Base-by-base conservation (phyloP, 1,140 invertebrate genomes). In the Leptinotarsa undecemlineata region DNA sequence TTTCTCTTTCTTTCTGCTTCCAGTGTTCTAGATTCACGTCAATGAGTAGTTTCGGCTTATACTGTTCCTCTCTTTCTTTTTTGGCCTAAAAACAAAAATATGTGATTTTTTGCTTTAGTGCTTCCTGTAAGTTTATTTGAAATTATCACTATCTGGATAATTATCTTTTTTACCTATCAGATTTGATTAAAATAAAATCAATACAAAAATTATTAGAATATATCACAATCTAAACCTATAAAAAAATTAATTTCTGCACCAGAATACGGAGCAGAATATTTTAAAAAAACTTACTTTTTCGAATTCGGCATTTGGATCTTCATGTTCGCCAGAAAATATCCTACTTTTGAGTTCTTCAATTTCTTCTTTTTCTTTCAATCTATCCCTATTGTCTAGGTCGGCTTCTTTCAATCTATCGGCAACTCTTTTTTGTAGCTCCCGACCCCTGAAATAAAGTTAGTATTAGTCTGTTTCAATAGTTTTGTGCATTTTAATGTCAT, bases 371-470 rank as follows among this genome's bases (percentile, higher is more conserved):
- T 99, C 98, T 81, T 93, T 92, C 77, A 92, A 91, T 47, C 96
- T 87, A 87, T 99, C 98, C 78, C 94, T 90, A 13, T 90, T 91
- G 87, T 99, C 98, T 6, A 89, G 88, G 86, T 98, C 96, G 5
- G 95, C 94, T 86, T 99, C 98, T 76, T 96, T 91, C 66, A 97
- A 94, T 75, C 97, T 88, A 81, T 97, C 95, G 63, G 93, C 92
- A 61, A 98, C 86, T n/a, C 97, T 88, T 74, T 94, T 90, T 82
- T 94, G 92, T 64, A 99, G 87, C 83, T 96, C 95, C 85, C 96
- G 92, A 48, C 96, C 95, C 79, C 93, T 94, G 82, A 42, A 85
- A 84, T 42, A 8, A 2, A 42, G 33, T 42, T 42, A 42, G 8
- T 42, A 42, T 33, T 33, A 11, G 33, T 33, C 11, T 33, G 8